phyloP scores from a whole-genome alignment of 2,797 vertebrate genomes.

The Lagodon rhomboides region DNA sequence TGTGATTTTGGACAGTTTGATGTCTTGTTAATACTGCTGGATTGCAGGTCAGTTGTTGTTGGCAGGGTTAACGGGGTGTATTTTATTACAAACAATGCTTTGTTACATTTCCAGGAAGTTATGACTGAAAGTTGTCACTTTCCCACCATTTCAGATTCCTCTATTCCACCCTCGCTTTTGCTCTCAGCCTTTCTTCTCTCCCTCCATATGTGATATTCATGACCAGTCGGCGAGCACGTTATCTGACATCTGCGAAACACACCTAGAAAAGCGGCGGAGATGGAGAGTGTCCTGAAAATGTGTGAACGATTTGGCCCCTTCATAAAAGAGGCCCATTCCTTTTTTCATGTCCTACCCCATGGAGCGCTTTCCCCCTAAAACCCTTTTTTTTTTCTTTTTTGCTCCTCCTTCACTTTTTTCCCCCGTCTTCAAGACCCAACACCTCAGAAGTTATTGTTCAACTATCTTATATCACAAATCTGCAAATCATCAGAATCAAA shows the following conservation, averaged over 20 bases:
- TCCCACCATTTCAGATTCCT: slow-evolving; percentile 46
- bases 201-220: slow-evolving; percentile 74
- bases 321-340: slow-evolving; percentile 85
- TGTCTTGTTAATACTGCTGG: slow-evolving; percentile 49
- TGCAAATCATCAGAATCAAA: slow-evolving; percentile 30
- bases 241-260: slow-evolving; percentile 86
- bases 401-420: slow-evolving; percentile 34
- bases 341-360: slow-evolving; percentile 83
- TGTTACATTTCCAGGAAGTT: slow-evolving; percentile 46
- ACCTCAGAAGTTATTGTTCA: slow-evolving; percentile 3
- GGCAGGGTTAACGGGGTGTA: slow-evolving; percentile 14
- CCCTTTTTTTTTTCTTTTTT: slow-evolving; percentile 24
- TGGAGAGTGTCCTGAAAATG: slow-evolving; percentile 83
- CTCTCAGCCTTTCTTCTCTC: slow-evolving; percentile 40
- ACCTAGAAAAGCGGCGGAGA: slow-evolving; percentile 71
- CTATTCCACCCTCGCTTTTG: slow-evolving; percentile 5
- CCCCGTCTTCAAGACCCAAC: slow-evolving; percentile 37
- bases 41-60: slow-evolving; percentile 56
- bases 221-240: slow-evolving; percentile 71
- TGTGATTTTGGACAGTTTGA: slow-evolving; percentile 49
- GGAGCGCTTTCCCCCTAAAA: slow-evolving; percentile 52
- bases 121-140: slow-evolving; percentile 50
- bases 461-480: slow-evolving; percentile 22
- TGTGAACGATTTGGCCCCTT: slow-evolving; percentile 86
- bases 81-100: slow-evolving; percentile 47